These are phyloP conservation scores for Sebastes wilsoni DNA, from an alignment of 2,797 vertebrate species.

Conservation along the genomic window DNA sequence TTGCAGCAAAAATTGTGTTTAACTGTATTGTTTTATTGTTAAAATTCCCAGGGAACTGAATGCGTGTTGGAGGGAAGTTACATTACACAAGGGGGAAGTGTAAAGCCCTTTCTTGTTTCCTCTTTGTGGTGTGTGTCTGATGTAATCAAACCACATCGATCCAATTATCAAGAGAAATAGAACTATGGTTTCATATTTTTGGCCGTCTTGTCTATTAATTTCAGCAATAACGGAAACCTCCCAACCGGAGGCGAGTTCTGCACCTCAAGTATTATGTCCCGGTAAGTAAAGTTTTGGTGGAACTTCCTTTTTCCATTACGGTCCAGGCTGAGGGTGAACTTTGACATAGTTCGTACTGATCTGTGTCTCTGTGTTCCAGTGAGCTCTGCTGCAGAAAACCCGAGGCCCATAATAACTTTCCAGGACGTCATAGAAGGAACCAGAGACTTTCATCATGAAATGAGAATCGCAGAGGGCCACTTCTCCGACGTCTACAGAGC, in stretches of 20 bases:
- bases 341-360: not conserved
- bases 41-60: not conserved
- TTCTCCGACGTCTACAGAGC: constrained; percentile 80
- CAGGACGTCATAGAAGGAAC: constrained; percentile 77
- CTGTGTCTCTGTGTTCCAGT: not conserved
- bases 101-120: not conserved
- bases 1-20: not conserved
- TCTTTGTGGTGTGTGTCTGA: not conserved
- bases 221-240: not conserved
- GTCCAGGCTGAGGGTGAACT: too few relatives aligned
- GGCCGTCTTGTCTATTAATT: not conserved
- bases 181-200: not conserved
- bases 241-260: not conserved
- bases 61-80: not conserved
- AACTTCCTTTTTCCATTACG: not conserved
- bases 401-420: constrained; percentile 61
- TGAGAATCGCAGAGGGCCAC: constrained; percentile 76
- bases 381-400: constrained; percentile 7
- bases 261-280: not conserved
- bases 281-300: not conserved
- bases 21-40: not conserved
- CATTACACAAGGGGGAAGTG: not conserved
- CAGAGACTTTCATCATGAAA: constrained; percentile 77
- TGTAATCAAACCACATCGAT: not conserved
- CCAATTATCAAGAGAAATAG: not conserved